Percentiles rank a stretch among this genome's conserved stretches.
Conservation (phyloP, 2,113 vertebrate genomes). For the Onychostruthus taczanowskii region DNA sequence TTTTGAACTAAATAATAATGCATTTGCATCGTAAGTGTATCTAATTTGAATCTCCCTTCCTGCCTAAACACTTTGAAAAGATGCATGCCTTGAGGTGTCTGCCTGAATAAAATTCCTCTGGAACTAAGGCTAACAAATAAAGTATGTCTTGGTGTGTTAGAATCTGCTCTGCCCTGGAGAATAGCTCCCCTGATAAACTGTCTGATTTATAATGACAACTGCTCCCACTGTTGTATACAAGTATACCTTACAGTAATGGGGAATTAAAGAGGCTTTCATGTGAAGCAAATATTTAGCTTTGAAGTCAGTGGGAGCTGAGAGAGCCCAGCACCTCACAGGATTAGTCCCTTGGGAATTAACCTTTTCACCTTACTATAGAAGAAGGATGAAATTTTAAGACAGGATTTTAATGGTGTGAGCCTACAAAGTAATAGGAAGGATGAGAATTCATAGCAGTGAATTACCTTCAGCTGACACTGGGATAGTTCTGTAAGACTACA, state of each 20-base stretch:
- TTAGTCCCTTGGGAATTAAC: slow-evolving; percentile 61
- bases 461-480: not conserved
- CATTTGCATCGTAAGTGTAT: slow-evolving; percentile 63
- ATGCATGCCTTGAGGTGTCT: slow-evolving; percentile 63
- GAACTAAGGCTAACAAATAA: slow-evolving; percentile 54
- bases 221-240: slow-evolving; percentile 67
- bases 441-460: not conserved
- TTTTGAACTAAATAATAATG: slow-evolving; percentile 65
- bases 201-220: slow-evolving; percentile 57
- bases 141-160: slow-evolving; percentile 65
- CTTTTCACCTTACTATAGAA: slow-evolving; percentile 58
- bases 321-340: slow-evolving; percentile 49
- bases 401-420: not conserved
- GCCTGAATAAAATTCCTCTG: slow-evolving; percentile 58
- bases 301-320: slow-evolving; percentile 53
- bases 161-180: slow-evolving; percentile 40
- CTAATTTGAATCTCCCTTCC: slow-evolving; percentile 70
- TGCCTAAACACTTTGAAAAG: slow-evolving; percentile 64
- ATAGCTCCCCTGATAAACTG: slow-evolving; percentile 52
- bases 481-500: not conserved
- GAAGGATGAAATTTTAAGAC: slow-evolving; percentile 45
- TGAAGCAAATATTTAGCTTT: slow-evolving; percentile 67
- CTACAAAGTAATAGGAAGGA: not conserved
- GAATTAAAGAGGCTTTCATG: slow-evolving; percentile 71
- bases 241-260: slow-evolving; percentile 70